A percentile compares a stretch with the other conserved stretches of the same genome.
These are phyloP conservation scores for Berghia stephanieae DNA, from an alignment of 1,140 invertebrate species.

Conservation along the genomic window DNA sequence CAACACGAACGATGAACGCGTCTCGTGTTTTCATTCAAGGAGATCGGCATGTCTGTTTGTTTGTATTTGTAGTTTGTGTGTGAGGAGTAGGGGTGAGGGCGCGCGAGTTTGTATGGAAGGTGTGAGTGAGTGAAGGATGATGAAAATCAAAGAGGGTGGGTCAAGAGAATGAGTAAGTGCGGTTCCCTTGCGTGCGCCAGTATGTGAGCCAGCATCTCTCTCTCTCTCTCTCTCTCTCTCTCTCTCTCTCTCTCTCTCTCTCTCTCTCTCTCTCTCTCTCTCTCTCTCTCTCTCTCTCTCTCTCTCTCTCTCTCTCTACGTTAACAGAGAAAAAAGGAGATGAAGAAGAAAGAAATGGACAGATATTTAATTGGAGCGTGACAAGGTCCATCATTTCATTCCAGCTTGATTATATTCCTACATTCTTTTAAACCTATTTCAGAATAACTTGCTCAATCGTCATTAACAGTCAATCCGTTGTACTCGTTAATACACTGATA, in stretches of 20 bases:
- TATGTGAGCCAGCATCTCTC: neutral
- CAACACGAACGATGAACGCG: no score
- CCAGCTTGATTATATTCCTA: neutral
- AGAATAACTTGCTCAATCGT: neutral
- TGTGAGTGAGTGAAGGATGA: no score
- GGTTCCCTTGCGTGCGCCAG: neutral
- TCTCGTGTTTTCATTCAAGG: no score
- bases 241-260: constrained; percentile 21
- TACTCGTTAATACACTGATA: no score
- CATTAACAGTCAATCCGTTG: neutral
- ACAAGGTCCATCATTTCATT: neutral
- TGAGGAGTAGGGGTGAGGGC: neutral
- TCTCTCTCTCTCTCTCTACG: neutral
- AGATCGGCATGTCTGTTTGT: neutral
- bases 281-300: neutral
- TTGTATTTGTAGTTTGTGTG: neutral
- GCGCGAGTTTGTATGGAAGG: neutral
- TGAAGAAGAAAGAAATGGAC: no score
- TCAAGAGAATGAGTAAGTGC: no score
- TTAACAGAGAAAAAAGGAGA: no score
- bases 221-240: neutral
- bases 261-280: neutral
- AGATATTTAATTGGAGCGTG: no score
- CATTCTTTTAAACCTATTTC: neutral
- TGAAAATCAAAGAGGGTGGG: no score